A percentile compares a stretch with the other conserved stretches of the same genome.
phyloP scores from a whole-genome alignment of 2,888 invertebrate species.

The Lasioglossum oenotherae region DNA sequence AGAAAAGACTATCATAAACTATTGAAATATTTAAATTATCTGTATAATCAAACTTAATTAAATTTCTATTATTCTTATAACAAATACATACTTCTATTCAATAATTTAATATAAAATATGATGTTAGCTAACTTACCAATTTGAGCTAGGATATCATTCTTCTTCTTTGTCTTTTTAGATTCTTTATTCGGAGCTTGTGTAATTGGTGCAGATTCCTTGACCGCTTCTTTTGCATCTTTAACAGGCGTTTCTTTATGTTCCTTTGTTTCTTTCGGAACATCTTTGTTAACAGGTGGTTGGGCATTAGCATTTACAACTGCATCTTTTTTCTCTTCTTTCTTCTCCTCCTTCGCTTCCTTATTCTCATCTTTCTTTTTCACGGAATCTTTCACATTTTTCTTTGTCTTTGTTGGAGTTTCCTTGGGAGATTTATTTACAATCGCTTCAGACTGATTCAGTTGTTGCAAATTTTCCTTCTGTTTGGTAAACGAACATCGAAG shows the following conservation, averaged over 20 bases:
- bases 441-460: conserved; percentile 73
- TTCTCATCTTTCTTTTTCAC: conserved; percentile 77
- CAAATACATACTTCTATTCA: neutral
- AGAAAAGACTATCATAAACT: neutral
- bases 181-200: conserved; percentile 75
- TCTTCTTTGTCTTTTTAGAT: conserved; percentile 86
- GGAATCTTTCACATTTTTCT: conserved; percentile 77
- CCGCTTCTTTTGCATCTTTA: conserved; percentile 72
- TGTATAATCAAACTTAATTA: neutral
- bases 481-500: conserved; percentile 31
- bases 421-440: conserved; percentile 80
- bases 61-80: neutral
- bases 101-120: neutral
- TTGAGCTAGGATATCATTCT: conserved; percentile 86
- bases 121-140: conserved; percentile 83
- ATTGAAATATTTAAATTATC: neutral
- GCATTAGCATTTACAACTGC: conserved; percentile 46
- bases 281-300: conserved; percentile 54
- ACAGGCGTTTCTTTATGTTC: conserved; percentile 74
- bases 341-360: conserved; percentile 74
- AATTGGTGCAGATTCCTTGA: conserved; percentile 67
- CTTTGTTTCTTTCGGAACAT: conserved; percentile 69
- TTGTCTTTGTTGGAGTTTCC: conserved; percentile 80
- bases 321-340: conserved; percentile 76
- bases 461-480: conserved; percentile 79